Percentiles rank a stretch among this genome's conserved stretches.
These are phyloP conservation scores for Malaclemys terrapin DNA, from an alignment of 2,113 vertebrate species.

Conservation along the genomic window DNA sequence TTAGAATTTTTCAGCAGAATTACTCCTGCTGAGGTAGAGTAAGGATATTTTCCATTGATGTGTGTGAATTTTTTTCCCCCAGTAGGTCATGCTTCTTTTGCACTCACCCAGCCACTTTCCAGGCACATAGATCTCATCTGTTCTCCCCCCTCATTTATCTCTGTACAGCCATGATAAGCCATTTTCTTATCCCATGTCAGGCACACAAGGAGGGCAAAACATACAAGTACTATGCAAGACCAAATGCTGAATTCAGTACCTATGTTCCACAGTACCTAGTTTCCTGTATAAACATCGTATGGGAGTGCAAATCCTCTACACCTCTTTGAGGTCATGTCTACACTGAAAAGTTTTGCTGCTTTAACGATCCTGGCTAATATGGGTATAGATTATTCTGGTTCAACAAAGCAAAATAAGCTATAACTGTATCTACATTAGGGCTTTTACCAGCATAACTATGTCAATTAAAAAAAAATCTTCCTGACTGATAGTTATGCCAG, in stretches of 20 bases:
- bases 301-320: background rate
- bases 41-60: background rate
- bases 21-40: background rate
- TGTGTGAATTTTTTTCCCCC: background rate
- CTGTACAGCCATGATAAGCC: background rate
- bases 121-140: background rate
- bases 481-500: background rate
- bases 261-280: background rate
- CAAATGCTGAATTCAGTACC: background rate
- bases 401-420: background rate
- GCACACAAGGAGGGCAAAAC: background rate
- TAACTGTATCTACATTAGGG: background rate
- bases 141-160: background rate
- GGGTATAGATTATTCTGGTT: background rate
- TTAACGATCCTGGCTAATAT: background rate
- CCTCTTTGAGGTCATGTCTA: background rate
- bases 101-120: background rate
- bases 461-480: background rate
- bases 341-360: background rate
- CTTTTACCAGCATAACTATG: background rate
- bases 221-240: background rate
- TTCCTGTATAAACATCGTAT: background rate
- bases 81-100: background rate
- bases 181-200: background rate
- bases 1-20: background rate